Evolutionary conservation across 2,113 vertebrate species (phyloP).

Genomic region (Cygnus atratus): DNA sequence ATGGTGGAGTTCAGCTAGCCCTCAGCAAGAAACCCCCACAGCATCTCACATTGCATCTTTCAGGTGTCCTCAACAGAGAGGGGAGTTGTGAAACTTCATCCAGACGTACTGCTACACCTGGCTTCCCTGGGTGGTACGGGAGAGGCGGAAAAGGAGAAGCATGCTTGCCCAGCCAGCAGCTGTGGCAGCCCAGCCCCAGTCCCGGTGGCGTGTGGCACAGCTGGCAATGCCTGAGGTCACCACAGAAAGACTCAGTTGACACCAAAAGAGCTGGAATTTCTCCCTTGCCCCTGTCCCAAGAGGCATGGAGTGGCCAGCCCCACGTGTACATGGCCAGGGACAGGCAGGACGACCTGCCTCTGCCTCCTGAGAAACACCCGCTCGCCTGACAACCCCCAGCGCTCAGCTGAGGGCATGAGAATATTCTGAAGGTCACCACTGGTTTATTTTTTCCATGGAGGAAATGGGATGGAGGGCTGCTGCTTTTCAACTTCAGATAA

Average conservation of each 20-base stretch:
- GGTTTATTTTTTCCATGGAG: background rate
- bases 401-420: accelerated
- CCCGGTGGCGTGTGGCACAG: no score
- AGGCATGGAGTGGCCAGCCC: background rate
- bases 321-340: accelerated
- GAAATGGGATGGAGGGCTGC: background rate
- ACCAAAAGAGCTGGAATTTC: background rate
- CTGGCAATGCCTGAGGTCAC: background rate
- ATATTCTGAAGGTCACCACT: background rate
- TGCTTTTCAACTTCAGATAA: background rate
- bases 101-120: background rate
- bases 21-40: background rate
- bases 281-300: background rate
- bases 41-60: background rate
- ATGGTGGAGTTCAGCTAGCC: no score
- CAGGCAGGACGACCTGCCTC: background rate
- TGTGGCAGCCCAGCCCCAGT: no score
- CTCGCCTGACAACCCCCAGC: background rate
- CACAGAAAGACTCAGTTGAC: background rate
- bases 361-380: background rate
- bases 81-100: background rate
- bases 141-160: background rate
- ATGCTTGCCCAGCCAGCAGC: no score
- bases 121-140: background rate
- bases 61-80: background rate